A percentile compares a stretch with the other conserved stretches of the same genome.
Evolutionary conservation across 2,113 vertebrate species (phyloP).

Genomic region (Zosterops japonicus): DNA sequence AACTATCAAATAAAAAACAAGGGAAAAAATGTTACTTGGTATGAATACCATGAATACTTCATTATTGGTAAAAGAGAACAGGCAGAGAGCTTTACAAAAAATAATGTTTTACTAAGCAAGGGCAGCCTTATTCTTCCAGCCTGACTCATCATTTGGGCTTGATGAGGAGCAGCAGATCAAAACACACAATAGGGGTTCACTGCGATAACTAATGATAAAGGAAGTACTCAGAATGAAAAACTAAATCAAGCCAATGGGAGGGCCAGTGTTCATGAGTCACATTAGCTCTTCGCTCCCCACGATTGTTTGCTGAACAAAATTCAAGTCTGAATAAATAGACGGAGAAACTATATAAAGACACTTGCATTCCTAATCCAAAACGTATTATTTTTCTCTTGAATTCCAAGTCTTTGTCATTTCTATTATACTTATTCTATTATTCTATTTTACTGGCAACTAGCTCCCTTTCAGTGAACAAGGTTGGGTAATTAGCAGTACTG

Average conservation of each 20-base stretch:
- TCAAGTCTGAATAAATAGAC: background rate
- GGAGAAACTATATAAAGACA: background rate
- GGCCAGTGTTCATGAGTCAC: background rate
- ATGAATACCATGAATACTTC: background rate
- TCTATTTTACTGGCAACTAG: slow-evolving; percentile 19
- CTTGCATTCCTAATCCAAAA: background rate
- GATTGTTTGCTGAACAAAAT: background rate
- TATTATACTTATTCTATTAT: background rate
- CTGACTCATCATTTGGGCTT: background rate
- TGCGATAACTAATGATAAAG: background rate
- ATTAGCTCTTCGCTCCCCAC: background rate
- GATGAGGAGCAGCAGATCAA: background rate
- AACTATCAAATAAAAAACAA: background rate
- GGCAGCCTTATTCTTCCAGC: background rate
- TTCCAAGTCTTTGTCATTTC: slow-evolving; percentile 18
- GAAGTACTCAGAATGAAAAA: background rate
- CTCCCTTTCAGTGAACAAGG: slow-evolving; percentile 12
- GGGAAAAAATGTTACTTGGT: background rate
- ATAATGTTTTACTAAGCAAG: background rate
- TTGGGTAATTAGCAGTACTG: slow-evolving; percentile 34
- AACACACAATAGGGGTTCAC: background rate
- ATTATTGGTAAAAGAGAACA: background rate
- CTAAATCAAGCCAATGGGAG: background rate
- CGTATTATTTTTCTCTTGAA: background rate
- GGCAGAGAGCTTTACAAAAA: background rate